Evolutionary conservation across 2,113 vertebrate genomes (phyloP).

Genomic region (Dipodomys spectabilis): DNA sequence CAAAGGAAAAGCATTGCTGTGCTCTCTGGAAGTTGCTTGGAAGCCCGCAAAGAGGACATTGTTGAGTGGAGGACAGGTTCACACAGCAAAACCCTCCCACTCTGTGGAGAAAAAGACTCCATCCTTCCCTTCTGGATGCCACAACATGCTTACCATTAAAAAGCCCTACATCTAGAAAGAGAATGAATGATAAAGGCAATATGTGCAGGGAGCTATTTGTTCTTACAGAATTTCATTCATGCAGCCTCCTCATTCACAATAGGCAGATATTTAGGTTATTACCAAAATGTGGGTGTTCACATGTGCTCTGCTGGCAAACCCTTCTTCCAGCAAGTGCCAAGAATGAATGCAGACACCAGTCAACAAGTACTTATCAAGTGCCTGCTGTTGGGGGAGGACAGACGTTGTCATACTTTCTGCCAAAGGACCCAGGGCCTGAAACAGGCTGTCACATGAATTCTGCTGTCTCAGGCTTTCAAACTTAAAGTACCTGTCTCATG

Average conservation of each 20-base stretch:
- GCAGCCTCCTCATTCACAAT: slow-evolving; percentile 39
- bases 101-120: background rate
- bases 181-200: background rate
- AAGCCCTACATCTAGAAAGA: background rate
- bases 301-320: slow-evolving; percentile 39
- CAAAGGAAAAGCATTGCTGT: background rate
- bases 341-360: background rate
- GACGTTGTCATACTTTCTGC: background rate
- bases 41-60: background rate
- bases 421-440: background rate
- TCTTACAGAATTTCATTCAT: slow-evolving; percentile 28
- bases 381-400: background rate
- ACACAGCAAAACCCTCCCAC: background rate
- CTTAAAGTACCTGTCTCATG: background rate
- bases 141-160: background rate
- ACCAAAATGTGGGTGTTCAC: slow-evolving; percentile 64
- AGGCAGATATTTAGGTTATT: slow-evolving; percentile 70
- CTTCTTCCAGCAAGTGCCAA: background rate
- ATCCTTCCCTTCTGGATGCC: background rate
- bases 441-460: background rate
- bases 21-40: background rate
- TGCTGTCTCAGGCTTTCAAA: background rate
- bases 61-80: background rate
- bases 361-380: slow-evolving; percentile 10
- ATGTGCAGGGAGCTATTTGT: background rate